A percentile compares a stretch with the other conserved stretches of the same genome.
phyloP scores from a whole-genome alignment of 2,888 invertebrate genomes.

The Pheosia gnoma region DNA sequence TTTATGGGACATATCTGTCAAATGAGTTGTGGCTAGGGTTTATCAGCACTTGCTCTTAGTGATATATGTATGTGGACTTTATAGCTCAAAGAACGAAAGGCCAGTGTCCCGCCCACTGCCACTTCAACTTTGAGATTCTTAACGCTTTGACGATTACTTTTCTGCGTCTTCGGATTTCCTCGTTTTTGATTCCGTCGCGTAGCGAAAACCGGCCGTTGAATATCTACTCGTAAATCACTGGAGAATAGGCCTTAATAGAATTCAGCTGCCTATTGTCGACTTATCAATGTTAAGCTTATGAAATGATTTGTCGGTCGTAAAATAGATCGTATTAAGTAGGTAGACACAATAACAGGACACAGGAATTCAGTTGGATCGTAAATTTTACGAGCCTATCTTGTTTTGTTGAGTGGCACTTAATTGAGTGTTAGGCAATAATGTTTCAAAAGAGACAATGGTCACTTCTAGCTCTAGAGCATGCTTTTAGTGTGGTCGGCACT shows the following conservation, averaged over 20 bases:
- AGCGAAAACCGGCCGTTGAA: background rate
- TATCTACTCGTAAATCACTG: background rate
- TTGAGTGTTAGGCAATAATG: background rate
- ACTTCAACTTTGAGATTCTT: no score
- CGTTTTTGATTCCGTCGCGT: no score
- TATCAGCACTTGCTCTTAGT: no score
- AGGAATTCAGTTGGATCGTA: conserved; percentile 18
- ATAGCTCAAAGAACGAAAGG: no score
- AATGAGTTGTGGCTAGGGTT: no score
- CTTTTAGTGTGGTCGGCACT: no score
- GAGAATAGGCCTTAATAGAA: background rate
- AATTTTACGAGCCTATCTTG: conserved; percentile 2
- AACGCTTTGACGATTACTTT: no score
- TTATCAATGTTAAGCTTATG: background rate
- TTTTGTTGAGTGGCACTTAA: conserved; percentile 3
- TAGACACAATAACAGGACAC: conserved; percentile 30
- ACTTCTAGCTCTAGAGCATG: background rate
- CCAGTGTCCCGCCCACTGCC: no score
- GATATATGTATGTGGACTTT: no score
- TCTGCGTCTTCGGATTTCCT: no score
- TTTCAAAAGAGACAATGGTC: background rate
- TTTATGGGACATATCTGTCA: no score
- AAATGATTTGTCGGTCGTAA: conserved; percentile 36
- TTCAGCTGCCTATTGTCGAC: background rate
- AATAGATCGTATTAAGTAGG: conserved; percentile 41